Evolutionary conservation across 1,140 invertebrate genomes (phyloP).

Genomic region (Drosophila kikkawai): DNA sequence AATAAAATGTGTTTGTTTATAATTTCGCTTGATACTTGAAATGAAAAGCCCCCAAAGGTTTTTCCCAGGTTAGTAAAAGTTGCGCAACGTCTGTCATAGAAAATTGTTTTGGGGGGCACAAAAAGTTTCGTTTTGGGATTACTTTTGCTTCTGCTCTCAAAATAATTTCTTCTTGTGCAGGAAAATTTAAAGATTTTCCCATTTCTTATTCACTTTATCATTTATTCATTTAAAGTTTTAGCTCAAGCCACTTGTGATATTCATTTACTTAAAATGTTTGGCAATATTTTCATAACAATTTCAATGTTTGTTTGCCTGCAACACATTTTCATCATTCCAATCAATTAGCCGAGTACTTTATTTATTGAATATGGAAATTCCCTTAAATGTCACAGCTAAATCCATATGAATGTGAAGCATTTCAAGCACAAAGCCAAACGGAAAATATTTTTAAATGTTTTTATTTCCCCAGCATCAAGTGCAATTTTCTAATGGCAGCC

Average conservation of each 20-base stretch:
- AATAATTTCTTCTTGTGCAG: slow-evolving; percentile 19
- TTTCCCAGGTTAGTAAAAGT: slow-evolving; percentile 28
- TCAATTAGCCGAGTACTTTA: slow-evolving; percentile 31
- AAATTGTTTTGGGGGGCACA: slow-evolving; percentile 29
- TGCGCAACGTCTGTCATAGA: slow-evolving; percentile 20
- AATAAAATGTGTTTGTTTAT: slow-evolving; percentile 56
- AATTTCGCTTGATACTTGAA: slow-evolving; percentile 45
- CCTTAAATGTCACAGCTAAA: slow-evolving; percentile 39
- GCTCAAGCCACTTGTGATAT: neutral
- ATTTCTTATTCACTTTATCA: neutral
- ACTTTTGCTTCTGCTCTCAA: slow-evolving; percentile 17
- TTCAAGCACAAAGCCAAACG: slow-evolving; percentile 37
- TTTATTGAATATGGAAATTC: slow-evolving; percentile 34
- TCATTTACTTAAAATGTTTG: neutral
- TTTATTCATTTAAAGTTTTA: slow-evolving; percentile 3
- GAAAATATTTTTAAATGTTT: slow-evolving; percentile 17
- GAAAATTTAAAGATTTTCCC: neutral
- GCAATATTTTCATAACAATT: neutral
- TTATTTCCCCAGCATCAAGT: slow-evolving; percentile 31
- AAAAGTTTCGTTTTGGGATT: slow-evolving; percentile 28
- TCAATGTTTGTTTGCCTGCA: slow-evolving; percentile 6
- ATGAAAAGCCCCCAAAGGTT: slow-evolving; percentile 52
- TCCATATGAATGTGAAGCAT: slow-evolving; percentile 58
- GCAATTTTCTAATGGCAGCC: slow-evolving; percentile 61
- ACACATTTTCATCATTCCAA: slow-evolving; percentile 17